Evolutionary conservation across 2,113 vertebrate genomes (phyloP).

Genomic region (Neogobius melanostomus): DNA sequence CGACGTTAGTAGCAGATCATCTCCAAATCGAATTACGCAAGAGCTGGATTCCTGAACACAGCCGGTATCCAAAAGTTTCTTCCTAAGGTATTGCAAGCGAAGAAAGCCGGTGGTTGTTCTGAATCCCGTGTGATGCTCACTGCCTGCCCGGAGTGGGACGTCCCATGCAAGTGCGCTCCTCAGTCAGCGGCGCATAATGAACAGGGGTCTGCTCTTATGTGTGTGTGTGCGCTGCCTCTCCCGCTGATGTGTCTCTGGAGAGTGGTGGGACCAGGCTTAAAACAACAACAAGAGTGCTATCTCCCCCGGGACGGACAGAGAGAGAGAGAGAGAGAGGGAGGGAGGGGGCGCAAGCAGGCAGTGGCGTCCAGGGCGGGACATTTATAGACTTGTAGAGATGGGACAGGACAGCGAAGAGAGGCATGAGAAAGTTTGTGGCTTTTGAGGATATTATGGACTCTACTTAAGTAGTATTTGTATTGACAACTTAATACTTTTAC

Average conservation of each 20-base stretch:
- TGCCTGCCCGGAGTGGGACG: conserved; percentile 47
- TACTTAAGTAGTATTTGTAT: no score
- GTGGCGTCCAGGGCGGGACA: conserved; percentile 13
- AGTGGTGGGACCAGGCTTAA: conserved; percentile 68
- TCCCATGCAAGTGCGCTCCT: conserved; percentile 47
- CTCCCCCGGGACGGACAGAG: conserved; percentile 50
- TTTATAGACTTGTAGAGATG: conserved; percentile 17
- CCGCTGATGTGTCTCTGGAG: conserved; percentile 60
- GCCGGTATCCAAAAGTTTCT: conserved; percentile 35
- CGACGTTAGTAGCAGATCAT: conserved; percentile 36
- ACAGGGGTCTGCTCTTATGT: background rate
- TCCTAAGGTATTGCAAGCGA: background rate
- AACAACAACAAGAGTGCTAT: conserved; percentile 71
- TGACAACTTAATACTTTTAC: no score
- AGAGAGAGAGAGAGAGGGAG: conserved; percentile 16
- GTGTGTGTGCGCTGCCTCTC: conserved; percentile 49
- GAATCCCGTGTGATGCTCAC: conserved; percentile 67
- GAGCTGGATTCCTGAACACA: conserved; percentile 43
- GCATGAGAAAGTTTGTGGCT: conserved; percentile 5
- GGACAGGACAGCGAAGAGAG: background rate
- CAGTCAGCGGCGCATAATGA: conserved; percentile 50
- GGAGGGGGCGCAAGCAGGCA: conserved; percentile 8
- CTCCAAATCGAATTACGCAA: conserved; percentile 39
- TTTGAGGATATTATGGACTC: no score
- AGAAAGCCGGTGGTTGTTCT: conserved; percentile 25